phyloP scores from a whole-genome alignment of 2,113 vertebrate species.

The Rousettus leschenaultii region DNA sequence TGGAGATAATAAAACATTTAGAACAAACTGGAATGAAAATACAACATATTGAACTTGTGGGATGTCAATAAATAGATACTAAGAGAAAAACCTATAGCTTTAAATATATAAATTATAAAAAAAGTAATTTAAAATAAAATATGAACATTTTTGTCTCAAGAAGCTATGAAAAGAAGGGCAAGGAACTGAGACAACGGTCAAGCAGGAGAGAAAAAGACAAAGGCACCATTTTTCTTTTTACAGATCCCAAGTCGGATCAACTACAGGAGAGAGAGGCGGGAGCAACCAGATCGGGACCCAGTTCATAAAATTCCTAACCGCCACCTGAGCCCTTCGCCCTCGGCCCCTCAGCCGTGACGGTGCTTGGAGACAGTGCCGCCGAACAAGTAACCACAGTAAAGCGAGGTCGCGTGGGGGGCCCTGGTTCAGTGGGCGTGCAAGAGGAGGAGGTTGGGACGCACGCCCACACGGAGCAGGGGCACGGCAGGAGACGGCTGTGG shows the following conservation, averaged over 20 bases:
- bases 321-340: not conserved
- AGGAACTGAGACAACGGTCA: not conserved
- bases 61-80: not conserved
- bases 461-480: not conserved
- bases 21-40: not conserved
- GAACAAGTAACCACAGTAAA: not conserved
- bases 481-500: not conserved
- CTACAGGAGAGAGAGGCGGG: too few species aligned
- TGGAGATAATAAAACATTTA: not conserved
- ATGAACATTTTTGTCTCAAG: not conserved
- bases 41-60: not conserved
- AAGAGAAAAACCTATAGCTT: not conserved
- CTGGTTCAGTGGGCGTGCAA: too few species aligned
- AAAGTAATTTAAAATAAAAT: not conserved
- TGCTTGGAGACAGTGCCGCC: not conserved
- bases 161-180: not conserved
- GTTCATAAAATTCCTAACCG: not conserved
- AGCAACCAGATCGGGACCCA: not conserved
- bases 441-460: too few species aligned
- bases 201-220: not conserved
- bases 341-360: too few species aligned
- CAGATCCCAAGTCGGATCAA: not conserved
- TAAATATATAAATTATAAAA: not conserved
- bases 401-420: not conserved
- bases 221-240: not conserved